Conservation (phyloP, 2,797 vertebrate species). For the Muscicapa comitata region DNA sequence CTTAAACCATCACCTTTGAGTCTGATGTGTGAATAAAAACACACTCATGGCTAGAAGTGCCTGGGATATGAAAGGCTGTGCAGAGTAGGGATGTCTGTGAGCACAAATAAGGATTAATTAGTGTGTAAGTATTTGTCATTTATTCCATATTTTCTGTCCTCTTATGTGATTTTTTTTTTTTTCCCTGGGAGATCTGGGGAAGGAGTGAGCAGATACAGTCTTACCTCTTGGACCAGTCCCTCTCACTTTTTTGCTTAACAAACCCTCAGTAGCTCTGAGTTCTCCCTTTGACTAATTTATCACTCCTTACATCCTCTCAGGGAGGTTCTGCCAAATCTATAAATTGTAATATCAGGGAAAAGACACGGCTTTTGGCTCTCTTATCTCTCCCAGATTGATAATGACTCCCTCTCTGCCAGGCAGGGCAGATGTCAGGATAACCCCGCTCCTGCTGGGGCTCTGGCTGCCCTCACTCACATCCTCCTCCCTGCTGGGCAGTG, state of each 20-base stretch:
- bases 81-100: not conserved
- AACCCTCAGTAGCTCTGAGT: not conserved
- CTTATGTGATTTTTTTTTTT: not conserved
- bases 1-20: not conserved
- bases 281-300: conserved; percentile 3
- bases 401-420: not conserved
- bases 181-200: not conserved
- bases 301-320: conserved; percentile 27
- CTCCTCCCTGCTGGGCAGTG: not conserved
- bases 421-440: not conserved
- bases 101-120: not conserved
- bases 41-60: not conserved
- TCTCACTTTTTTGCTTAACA: not conserved
- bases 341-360: not conserved
- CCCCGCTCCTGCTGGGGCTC: not conserved
- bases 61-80: not conserved
- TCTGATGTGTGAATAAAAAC: not conserved
- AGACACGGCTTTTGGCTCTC: not conserved
- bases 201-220: not conserved
- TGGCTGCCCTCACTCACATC: no score
- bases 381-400: not conserved
- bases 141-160: not conserved
- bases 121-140: not conserved
- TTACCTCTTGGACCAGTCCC: not conserved
- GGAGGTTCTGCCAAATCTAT: conserved; percentile 1